These are phyloP conservation scores for Nomada hirtipes DNA, from an alignment of 2,888 invertebrate species.

Conservation along the genomic window DNA sequence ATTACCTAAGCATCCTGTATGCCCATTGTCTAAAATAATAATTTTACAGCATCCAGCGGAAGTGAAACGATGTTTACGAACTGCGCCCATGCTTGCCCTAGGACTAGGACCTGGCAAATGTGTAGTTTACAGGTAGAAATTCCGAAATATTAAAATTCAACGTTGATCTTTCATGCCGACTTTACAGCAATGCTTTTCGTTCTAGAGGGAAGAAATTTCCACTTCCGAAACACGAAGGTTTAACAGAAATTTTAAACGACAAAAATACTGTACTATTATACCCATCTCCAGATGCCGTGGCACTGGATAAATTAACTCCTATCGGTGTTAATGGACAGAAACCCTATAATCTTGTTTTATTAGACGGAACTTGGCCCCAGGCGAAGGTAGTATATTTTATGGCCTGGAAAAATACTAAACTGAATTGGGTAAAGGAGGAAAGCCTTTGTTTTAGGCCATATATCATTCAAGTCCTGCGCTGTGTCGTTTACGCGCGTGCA, in stretches of 20 bases:
- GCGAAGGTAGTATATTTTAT: slow-evolving; percentile 87
- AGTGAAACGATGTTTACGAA: slow-evolving; percentile 94
- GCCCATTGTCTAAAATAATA: slow-evolving; percentile 90
- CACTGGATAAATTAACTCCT: slow-evolving; percentile 86
- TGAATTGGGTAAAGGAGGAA: not conserved
- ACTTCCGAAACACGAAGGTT: slow-evolving; percentile 86
- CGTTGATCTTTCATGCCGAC: not conserved
- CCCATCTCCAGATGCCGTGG: slow-evolving; percentile 91
- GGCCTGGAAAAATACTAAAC: not conserved
- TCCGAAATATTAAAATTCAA: not conserved
- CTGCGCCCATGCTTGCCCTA: slow-evolving; percentile 94
- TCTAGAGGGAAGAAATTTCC: slow-evolving; percentile 95
- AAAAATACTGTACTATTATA: slow-evolving; percentile 91
- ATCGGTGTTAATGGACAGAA: slow-evolving; percentile 82
- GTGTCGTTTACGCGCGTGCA: slow-evolving; percentile 91
- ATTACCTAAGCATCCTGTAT: slow-evolving; percentile 89
- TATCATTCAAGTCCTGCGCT: slow-evolving; percentile 92
- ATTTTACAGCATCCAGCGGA: slow-evolving; percentile 97
- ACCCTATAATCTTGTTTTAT: slow-evolving; percentile 91
- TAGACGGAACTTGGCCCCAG: slow-evolving; percentile 98
- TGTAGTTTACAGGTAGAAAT: slow-evolving; percentile 84
- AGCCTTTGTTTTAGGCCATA: slow-evolving; percentile 86
- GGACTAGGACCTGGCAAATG: slow-evolving; percentile 91
- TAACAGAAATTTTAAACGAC: slow-evolving; percentile 88
- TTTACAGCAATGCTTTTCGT: slow-evolving; percentile 16